phyloP scores from a whole-genome alignment of 2,797 vertebrate species.

The Enteromius paludinosus region DNA sequence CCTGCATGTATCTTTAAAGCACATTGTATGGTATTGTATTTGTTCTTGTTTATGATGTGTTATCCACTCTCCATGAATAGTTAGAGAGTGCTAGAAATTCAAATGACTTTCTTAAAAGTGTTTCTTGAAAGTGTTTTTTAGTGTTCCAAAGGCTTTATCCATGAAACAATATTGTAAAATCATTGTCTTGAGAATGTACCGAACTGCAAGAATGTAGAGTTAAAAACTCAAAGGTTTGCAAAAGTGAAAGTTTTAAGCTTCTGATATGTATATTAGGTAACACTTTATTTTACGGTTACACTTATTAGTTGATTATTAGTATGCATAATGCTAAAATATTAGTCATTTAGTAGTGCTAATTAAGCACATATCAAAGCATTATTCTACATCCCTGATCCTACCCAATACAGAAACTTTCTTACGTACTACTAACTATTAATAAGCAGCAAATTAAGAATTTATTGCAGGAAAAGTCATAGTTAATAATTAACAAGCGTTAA shows the following conservation, averaged over 20 bases:
- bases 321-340: too few species aligned
- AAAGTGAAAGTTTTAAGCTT: background rate
- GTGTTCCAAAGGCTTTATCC: background rate
- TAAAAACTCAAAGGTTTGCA: constrained; percentile 6
- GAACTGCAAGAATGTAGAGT: background rate
- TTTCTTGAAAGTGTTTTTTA: background rate
- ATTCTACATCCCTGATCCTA: too few species aligned
- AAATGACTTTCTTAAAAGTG: background rate
- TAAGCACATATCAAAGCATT: too few species aligned
- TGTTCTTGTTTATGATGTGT: constrained; percentile 10
- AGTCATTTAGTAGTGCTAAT: too few species aligned
- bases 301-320: too few species aligned
- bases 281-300: too few species aligned
- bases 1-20: constrained; percentile 24
- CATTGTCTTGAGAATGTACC: background rate
- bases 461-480: too few species aligned
- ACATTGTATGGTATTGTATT: constrained; percentile 11
- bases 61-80: background rate
- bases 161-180: background rate
- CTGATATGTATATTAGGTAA: too few species aligned
- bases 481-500: too few species aligned
- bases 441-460: too few species aligned
- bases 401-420: too few species aligned
- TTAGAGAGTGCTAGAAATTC: constrained; percentile 7
- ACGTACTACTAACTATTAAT: too few species aligned